Percentiles rank a stretch among this genome's conserved stretches.
Conservation (phyloP, 2,797 vertebrate species). For the Syngnathus acus region DNA sequence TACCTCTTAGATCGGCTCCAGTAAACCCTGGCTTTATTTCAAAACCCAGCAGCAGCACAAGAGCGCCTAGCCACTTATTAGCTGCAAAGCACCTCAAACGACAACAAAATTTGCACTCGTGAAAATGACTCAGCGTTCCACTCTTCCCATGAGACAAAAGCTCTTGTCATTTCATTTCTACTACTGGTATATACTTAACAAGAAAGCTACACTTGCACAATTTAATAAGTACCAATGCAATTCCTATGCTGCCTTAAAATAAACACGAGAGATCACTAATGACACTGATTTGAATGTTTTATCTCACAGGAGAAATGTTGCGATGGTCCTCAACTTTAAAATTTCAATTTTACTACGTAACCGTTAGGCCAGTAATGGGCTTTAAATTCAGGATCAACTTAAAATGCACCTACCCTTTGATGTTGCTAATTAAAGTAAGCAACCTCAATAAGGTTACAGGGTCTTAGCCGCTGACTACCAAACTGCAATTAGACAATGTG, state of each 20-base stretch:
- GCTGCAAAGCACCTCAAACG: background rate
- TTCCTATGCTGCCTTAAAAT: background rate
- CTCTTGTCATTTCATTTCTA: background rate
- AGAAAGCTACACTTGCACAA: background rate
- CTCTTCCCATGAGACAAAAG: background rate
- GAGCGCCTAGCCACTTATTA: background rate
- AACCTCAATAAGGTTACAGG: background rate
- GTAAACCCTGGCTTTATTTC: constrained; percentile 20
- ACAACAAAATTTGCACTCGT: background rate
- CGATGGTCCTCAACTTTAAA: background rate
- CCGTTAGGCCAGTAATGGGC: background rate
- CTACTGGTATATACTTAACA: background rate
- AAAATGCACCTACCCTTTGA: background rate
- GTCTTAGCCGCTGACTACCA: background rate
- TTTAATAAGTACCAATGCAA: background rate
- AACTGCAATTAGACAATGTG: background rate
- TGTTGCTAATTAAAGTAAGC: background rate
- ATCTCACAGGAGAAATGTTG: too few relatives aligned
- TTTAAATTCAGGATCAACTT: too few relatives aligned
- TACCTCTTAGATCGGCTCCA: constrained; percentile 29
- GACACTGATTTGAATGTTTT: too few relatives aligned
- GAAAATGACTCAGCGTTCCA: background rate
- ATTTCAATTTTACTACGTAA: background rate
- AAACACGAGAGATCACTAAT: background rate
- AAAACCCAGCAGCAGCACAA: background rate